Percentiles rank a stretch among this genome's conserved stretches.
Conservation (phyloP, 2,797 vertebrate genomes). For the Limosa lapponica region DNA sequence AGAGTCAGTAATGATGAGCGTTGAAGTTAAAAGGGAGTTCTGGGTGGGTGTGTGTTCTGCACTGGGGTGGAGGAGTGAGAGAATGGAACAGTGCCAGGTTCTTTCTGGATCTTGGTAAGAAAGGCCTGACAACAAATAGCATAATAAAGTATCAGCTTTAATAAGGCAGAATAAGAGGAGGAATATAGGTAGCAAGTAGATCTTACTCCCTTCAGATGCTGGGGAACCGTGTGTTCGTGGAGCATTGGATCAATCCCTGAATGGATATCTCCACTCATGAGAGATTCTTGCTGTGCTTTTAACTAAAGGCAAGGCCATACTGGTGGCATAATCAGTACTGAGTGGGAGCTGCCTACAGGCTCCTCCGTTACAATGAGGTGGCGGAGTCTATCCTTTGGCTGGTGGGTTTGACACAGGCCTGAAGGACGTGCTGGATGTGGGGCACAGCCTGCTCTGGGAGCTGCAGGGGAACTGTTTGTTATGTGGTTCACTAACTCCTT, state of each 20-base stretch:
- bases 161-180: not conserved
- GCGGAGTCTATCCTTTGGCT: not conserved
- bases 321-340: not conserved
- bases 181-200: not conserved
- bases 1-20: not conserved
- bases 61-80: not conserved
- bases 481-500: not conserved
- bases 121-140: not conserved
- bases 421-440: not conserved
- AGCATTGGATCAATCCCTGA: not conserved
- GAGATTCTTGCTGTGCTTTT: not conserved
- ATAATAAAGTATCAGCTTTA: not conserved
- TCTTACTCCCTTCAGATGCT: not conserved
- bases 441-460: not conserved
- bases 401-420: not conserved
- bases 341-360: not conserved
- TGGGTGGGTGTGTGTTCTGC: not conserved
- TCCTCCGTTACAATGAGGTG: rapidly evolving
- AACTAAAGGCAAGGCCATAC: not conserved
- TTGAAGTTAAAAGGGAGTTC: not conserved
- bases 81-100: not conserved
- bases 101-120: not conserved
- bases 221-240: rapidly evolving
- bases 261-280: not conserved
- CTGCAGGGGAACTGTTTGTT: not conserved